Conservation (phyloP, 1,140 invertebrate genomes). For the Drosophila sp. region DNA sequence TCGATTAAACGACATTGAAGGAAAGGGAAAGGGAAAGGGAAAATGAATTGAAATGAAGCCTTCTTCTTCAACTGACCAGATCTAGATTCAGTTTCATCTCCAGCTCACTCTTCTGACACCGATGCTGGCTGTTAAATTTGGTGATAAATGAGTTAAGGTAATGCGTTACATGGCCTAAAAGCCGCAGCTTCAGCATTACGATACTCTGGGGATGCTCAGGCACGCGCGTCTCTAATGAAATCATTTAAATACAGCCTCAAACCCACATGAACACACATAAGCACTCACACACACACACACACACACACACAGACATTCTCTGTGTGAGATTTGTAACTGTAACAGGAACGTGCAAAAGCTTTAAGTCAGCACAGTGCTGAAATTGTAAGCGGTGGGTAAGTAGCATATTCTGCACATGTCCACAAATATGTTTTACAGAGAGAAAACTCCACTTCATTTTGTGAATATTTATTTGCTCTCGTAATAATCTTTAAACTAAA, state of each 20-base stretch:
- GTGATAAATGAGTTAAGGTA: slow-evolving; percentile 81
- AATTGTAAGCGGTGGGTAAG: background rate
- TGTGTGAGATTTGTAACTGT: slow-evolving; percentile 32
- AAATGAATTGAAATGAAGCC: background rate
- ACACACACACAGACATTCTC: slow-evolving; percentile 12
- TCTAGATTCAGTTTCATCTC: slow-evolving; percentile 2
- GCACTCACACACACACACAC: slow-evolving; percentile 12
- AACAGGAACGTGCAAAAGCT: slow-evolving; percentile 67
- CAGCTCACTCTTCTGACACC: background rate
- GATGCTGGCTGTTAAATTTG: slow-evolving; percentile 66
- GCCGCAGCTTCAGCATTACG: slow-evolving; percentile 21
- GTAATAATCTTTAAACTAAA: too few relatives aligned
- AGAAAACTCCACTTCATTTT: background rate
- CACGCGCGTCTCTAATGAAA: slow-evolving; percentile 76
- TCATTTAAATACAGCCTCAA: slow-evolving; percentile 76
- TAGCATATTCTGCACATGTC: slow-evolving; percentile 16
- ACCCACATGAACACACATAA: background rate
- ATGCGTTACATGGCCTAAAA: slow-evolving; percentile 64
- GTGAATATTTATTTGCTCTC: too few relatives aligned
- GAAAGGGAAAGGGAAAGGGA: background rate
- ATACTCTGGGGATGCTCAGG: slow-evolving; percentile 59
- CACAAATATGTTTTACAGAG: slow-evolving; percentile 14
- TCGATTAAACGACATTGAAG: slow-evolving; percentile 61
- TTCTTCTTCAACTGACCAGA: slow-evolving; percentile 5
- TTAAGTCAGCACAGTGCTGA: slow-evolving; percentile 18